Percentiles rank a stretch among this genome's conserved stretches.
Evolutionary conservation across 2,797 vertebrate species (phyloP).

Genomic region (Monodelphis domestica): DNA sequence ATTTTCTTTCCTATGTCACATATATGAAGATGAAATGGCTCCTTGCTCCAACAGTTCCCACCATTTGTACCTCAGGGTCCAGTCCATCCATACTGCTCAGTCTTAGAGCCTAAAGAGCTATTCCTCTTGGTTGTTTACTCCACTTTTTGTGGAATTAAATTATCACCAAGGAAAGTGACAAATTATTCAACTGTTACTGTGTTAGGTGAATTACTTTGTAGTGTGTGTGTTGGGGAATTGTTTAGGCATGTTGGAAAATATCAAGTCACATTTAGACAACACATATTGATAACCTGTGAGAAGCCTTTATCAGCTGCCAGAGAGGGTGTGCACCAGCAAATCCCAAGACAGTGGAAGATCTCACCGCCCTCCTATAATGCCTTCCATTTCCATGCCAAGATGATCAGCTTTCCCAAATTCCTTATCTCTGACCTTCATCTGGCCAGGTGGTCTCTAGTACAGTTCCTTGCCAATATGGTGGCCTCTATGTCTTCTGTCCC

Average conservation of each 20-base stretch:
- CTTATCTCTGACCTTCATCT: neutral
- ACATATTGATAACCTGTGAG: neutral
- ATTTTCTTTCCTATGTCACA: neutral
- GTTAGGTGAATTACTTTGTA: neutral
- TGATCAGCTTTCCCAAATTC: neutral
- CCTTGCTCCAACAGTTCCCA: neutral
- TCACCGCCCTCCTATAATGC: neutral
- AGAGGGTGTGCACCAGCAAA: neutral
- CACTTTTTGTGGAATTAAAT: neutral
- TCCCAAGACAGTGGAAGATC: rapidly evolving
- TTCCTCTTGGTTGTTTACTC: neutral
- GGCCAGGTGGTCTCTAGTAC: neutral
- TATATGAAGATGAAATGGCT: neutral
- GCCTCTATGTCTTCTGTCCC: neutral
- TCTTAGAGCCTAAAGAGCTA: neutral
- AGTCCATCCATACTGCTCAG: neutral
- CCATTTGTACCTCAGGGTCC: neutral
- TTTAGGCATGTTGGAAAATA: neutral
- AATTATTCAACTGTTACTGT: neutral
- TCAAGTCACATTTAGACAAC: neutral
- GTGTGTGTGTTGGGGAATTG: neutral
- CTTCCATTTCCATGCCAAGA: neutral
- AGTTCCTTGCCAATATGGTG: too few species aligned
- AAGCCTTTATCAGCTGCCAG: neutral
- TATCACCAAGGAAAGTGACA: neutral